A percentile compares a stretch with the other conserved stretches of the same genome.
Evolutionary conservation across 30 jellyfish, hydroid and myxozoan genomes (phyloP).

Genomic region (Hydractinia symbiolongicarpus): DNA sequence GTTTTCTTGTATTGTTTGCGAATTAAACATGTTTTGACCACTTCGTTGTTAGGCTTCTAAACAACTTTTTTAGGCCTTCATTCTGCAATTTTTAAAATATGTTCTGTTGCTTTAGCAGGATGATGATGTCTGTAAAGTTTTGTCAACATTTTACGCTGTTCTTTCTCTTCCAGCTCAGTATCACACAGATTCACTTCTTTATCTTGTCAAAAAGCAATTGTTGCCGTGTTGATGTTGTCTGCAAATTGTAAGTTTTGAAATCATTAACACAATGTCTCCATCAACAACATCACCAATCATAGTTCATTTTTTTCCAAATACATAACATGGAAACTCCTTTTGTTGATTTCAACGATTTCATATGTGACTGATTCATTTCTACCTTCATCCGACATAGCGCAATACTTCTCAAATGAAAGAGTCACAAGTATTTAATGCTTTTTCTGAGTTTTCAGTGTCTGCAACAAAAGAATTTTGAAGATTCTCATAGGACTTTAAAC

Average conservation of each 20-base stretch:
- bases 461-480: constrained; percentile 4
- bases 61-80: too few relatives aligned
- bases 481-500: constrained; percentile 9
- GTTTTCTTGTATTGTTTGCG: constrained; percentile 34
- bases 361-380: background rate
- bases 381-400: constrained; percentile 25
- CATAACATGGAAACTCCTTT: background rate
- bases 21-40: too few relatives aligned
- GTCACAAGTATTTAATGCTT: background rate
- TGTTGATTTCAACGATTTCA: constrained; percentile 5
- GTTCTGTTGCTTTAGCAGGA: too few relatives aligned
- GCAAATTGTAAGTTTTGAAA: constrained; percentile 10
- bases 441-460: constrained; percentile 6
- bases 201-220: background rate
- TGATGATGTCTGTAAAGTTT: too few relatives aligned
- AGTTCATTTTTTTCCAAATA: constrained; percentile 20
- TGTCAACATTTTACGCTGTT: constrained; percentile 1
- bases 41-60: background rate
- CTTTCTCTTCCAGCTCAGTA: constrained; percentile 8
- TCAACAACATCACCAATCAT: constrained; percentile 27
- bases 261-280: constrained; percentile 7
- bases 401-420: constrained; percentile 16
- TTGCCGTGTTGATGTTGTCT: constrained; percentile 24
- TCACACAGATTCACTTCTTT: constrained; percentile 2
- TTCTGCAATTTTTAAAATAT: too few relatives aligned